These are phyloP conservation scores for Cinara cedri DNA, from an alignment of 2,888 invertebrate genomes.

Conservation along the genomic window DNA sequence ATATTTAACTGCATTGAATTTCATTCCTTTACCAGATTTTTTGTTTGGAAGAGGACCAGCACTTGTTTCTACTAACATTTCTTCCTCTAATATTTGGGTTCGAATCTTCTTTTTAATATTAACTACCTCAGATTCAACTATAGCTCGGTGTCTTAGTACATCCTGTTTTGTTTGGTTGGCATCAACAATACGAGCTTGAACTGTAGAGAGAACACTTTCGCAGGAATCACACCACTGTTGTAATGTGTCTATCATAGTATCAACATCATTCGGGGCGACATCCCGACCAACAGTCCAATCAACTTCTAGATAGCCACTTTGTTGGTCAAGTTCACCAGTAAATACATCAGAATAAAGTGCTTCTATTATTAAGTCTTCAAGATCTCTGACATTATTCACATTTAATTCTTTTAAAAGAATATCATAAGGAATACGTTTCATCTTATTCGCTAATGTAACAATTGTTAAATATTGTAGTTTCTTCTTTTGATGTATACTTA, in stretches of 20 bases:
- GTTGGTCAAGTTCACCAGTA: slow-evolving; percentile 94
- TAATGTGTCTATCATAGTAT: slow-evolving; percentile 79
- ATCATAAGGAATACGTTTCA: slow-evolving; percentile 90
- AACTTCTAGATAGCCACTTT: slow-evolving; percentile 89
- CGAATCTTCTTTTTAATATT: slow-evolving; percentile 89
- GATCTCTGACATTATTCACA: slow-evolving; percentile 87
- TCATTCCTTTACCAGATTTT: slow-evolving; percentile 71
- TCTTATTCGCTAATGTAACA: slow-evolving; percentile 88
- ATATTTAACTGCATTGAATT: slow-evolving; percentile 65
- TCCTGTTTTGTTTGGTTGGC: slow-evolving; percentile 86
- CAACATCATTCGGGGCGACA: slow-evolving; percentile 82
- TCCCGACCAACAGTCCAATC: slow-evolving; percentile 94
- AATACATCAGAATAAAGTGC: slow-evolving; percentile 98
- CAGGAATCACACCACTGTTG: slow-evolving; percentile 91
- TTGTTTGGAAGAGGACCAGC: slow-evolving; percentile 62
- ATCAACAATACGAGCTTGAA: slow-evolving; percentile 85
- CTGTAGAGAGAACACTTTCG: slow-evolving; percentile 84
- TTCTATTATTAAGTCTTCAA: slow-evolving; percentile 97
- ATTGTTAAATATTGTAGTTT: slow-evolving; percentile 94
- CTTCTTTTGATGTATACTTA: slow-evolving; percentile 81
- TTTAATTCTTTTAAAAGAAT: slow-evolving; percentile 84
- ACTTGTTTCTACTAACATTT: slow-evolving; percentile 75
- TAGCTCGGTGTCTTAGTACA: slow-evolving; percentile 78
- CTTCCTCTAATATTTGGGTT: slow-evolving; percentile 78
- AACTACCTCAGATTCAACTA: slow-evolving; percentile 85